Conservation (phyloP, 2,797 vertebrate species). For the Halcyon leucocephala region DNA sequence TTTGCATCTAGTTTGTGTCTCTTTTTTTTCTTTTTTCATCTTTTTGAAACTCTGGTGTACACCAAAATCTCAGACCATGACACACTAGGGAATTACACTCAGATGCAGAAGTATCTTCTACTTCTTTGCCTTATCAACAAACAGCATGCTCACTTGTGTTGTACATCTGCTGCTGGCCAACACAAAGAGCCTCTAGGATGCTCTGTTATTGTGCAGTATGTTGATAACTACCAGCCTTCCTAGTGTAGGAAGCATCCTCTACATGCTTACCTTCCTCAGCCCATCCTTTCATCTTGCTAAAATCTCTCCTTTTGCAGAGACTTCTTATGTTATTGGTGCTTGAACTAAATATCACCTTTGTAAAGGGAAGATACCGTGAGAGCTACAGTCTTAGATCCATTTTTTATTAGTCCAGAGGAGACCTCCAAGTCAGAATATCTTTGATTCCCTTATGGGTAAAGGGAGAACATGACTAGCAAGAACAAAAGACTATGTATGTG, state of each 20-base stretch:
- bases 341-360: not conserved
- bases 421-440: not conserved
- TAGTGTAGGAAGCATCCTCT: not conserved
- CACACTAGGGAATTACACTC: not conserved
- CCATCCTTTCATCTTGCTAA: not conserved
- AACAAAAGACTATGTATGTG: not conserved
- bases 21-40: not conserved
- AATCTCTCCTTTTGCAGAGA: not conserved
- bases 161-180: constrained; percentile 20
- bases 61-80: not conserved
- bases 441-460: not conserved
- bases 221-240: not conserved
- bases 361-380: not conserved
- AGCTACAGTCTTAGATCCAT: not conserved
- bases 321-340: not conserved
- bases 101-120: not conserved
- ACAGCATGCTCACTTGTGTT: not conserved
- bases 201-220: not conserved
- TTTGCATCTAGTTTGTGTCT: not conserved
- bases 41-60: not conserved
- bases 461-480: not conserved
- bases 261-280: not conserved
- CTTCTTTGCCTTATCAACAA: not conserved
- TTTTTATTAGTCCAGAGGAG: not conserved
- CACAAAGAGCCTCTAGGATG: not conserved